These are phyloP conservation scores for Oedothorax gibbosus DNA, from an alignment of 1,140 invertebrate species.

Conservation along the genomic window DNA sequence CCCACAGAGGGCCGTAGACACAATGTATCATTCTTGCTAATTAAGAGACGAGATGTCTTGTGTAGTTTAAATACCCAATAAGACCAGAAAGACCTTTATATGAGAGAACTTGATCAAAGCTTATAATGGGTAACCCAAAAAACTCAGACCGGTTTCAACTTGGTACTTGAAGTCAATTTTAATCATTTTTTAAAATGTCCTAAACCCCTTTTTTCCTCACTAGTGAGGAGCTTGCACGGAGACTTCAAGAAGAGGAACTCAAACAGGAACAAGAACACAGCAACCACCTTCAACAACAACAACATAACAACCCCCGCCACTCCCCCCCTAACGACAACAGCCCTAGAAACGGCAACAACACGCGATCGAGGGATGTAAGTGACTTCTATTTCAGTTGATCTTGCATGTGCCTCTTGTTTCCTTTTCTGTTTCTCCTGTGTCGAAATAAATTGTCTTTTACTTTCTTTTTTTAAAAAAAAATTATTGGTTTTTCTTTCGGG, in stretches of 20 bases:
- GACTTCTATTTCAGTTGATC: neutral
- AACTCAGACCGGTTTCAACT: too few relatives aligned
- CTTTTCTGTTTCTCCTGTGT: neutral
- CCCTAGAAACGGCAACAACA: neutral
- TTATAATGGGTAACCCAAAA: too few relatives aligned
- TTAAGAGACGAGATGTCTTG: too few relatives aligned
- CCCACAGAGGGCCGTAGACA: too few relatives aligned
- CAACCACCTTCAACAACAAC: neutral
- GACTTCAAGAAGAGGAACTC: conserved; percentile 69
- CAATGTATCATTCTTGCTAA: too few relatives aligned
- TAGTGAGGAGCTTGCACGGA: conserved; percentile 70
- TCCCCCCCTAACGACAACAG: neutral
- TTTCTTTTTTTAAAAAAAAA: too few relatives aligned
- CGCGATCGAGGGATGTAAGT: conserved; percentile 40
- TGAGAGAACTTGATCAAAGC: too few relatives aligned
- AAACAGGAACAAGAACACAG: conserved; percentile 8
- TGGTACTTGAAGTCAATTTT: too few relatives aligned
- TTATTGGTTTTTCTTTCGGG: too few relatives aligned
- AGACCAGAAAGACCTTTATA: too few relatives aligned
- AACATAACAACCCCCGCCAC: neutral
- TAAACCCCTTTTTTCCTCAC: conserved; percentile 7
- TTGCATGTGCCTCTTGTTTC: too few relatives aligned
- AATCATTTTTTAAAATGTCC: neutral
- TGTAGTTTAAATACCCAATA: too few relatives aligned
- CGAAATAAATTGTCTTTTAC: neutral